Conservation (phyloP, 2,113 vertebrate species). For the Melanerpes aurifrons region DNA sequence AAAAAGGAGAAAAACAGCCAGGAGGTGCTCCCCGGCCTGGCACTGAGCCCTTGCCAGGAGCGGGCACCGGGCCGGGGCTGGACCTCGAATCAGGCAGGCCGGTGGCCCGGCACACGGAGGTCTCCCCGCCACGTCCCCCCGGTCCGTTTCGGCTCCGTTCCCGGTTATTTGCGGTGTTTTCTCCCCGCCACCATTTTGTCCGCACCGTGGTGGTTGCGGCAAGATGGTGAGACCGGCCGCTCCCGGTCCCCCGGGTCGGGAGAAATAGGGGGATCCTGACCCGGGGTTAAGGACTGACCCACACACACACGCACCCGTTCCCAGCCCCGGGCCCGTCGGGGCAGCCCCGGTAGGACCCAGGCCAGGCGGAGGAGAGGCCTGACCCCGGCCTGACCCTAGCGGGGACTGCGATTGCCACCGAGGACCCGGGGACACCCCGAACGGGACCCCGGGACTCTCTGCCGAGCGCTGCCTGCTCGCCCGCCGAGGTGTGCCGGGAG, state of each 20-base stretch:
- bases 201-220: background rate
- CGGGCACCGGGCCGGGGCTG: no score
- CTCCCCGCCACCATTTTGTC: constrained; percentile 62
- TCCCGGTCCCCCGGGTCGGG: background rate
- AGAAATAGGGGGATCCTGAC: background rate
- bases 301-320: background rate
- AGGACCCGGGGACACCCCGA: background rate
- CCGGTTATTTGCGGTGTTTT: background rate
- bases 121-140: background rate
- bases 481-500: no score
- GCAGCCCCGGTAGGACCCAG: background rate
- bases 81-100: no score
- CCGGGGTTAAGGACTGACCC: background rate
- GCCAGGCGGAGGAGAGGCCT: background rate
- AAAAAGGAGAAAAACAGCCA: rapidly evolving
- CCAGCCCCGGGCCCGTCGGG: background rate
- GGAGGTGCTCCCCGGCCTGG: background rate
- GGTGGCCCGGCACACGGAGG: rapidly evolving
- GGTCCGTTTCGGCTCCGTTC: rapidly evolving
- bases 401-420: background rate
- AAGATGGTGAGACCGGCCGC: constrained; percentile 42
- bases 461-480: background rate
- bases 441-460: background rate
- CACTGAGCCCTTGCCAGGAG: background rate
- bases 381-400: background rate